Conservation (phyloP, 1,140 invertebrate species). For the Euglossa dilemma region DNA sequence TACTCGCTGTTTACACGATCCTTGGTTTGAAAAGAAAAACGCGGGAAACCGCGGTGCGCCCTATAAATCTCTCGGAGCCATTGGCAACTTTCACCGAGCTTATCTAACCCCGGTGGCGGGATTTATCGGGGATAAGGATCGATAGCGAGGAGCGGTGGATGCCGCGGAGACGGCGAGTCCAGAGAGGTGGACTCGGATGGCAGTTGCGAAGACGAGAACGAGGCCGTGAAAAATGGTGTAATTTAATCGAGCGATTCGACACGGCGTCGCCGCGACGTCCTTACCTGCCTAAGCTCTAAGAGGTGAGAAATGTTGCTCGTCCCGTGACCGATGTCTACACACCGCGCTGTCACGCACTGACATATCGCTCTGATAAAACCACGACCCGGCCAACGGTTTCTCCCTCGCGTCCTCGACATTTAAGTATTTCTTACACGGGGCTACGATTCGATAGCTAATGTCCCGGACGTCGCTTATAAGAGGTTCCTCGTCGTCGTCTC, state of each 20-base stretch:
- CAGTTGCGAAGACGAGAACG: slow-evolving; percentile 45
- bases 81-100: no score
- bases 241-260: slow-evolving; percentile 76
- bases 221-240: slow-evolving; percentile 72
- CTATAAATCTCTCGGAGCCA: no score
- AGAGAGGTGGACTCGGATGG: background rate
- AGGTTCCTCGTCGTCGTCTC: slow-evolving; percentile 24
- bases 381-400: slow-evolving; percentile 66
- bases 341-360: slow-evolving; percentile 71
- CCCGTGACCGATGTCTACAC: slow-evolving; percentile 76
- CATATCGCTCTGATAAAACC: slow-evolving; percentile 77
- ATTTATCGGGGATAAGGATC: background rate
- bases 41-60: no score
- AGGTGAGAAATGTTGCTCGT: slow-evolving; percentile 75
- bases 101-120: no score
- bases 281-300: slow-evolving; percentile 66
- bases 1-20: no score
- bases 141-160: background rate
- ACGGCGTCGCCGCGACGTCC: slow-evolving; percentile 57
- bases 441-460: slow-evolving; percentile 69
- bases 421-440: slow-evolving; percentile 68
- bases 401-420: slow-evolving; percentile 62
- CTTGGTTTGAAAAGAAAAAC: no score
- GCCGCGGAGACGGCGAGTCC: no score
- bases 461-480: slow-evolving; percentile 52